Evolutionary conservation across 2,888 invertebrate genomes (phyloP), one percentile per base, ranked within the genome.

Genomic region (Polyommatus iphigenia): DNA sequence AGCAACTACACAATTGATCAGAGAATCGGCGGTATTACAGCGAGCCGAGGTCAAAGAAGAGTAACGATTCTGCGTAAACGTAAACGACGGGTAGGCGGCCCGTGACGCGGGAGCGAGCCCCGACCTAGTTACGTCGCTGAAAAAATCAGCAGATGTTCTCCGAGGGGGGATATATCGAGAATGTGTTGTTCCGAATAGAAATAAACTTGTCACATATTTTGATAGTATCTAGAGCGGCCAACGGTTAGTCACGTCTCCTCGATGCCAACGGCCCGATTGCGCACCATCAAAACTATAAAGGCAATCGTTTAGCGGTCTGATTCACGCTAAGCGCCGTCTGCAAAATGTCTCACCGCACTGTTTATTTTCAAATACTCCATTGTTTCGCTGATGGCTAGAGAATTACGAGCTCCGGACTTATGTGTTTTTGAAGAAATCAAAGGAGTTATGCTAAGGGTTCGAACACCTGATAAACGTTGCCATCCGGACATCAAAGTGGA

Each of bases 131-230:
- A 89, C 90, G 92, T 91, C 91, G 91, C 89, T 87, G 91, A 91
- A 93, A 93, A 93, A 93, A 91, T 91, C 90, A 89, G 89, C 92
- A 92, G 92, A 93, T 93, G 92, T 91, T 93, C 87, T 91, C 89
- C 88, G 89, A 87, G 87, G 86, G 87, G 90, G 88, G 89, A 88
- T 91, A 93, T 92, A 93, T 92, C 89, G 92, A 91, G 90, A 92
- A 91, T 90, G 90, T 91, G 91, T 91, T 92, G 92, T 93, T 92
- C 90, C 87, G 91, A 92, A 93, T 93, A 93, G 92, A 94, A 94
- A 94, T 94, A 94, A 93, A 93, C 92, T 92, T 93, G 94, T 94
- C 94, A 92, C 93, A 92, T 93, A 93, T 92, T 93, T 92, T 93
- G 94, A 93, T 93, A 93, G 92, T 93, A 93, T 93, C 91, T 93